Base-by-base conservation (phyloP, 2,797 vertebrate species). In the Poeciliopsis paucimaculata region DNA sequence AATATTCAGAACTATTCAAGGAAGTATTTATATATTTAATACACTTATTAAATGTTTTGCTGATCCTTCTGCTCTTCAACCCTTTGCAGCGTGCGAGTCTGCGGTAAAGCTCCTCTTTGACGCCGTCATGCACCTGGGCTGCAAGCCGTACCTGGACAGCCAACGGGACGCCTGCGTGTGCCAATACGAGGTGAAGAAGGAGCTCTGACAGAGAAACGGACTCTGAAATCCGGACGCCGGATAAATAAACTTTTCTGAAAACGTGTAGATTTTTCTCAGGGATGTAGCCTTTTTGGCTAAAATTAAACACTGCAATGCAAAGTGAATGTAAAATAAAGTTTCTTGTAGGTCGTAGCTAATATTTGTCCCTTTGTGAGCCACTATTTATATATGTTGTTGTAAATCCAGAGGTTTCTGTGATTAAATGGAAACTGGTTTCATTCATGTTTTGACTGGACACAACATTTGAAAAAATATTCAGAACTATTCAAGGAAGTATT, bases 131-230 rank as follows among this genome's bases (percentile, higher is more conserved):
- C 98, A 99, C 85, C 82, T 99, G 90, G 98, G 98, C 82, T 99
- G 98, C 87, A 99, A 99, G 73, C 98, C 98, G 0, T 99, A 98
- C 93, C 94, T 99, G 96, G 98, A 99, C 86, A 98, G 98, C 86
- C 98, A 99, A 89, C 95, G 97, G 77, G 96, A 96, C 0, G 96
- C 98, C 0, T 99, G 98, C 28, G 93, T 95, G 82, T 99, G 98
- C 90, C 96, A 2, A 8, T 97, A 97, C 0, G 96, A 99, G 90
- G 89, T 96, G 41, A 99, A 97, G 84, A 92, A 73, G 12, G 98
- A 99, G 51, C 96, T 99, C 80, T 99, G 91, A 98, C 53, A 43
- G 18, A 46, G 31, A 71, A 36, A 62, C 41, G 41, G 31, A 57
- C 74, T 77, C 70, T 74, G 12, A 45, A 73, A 73, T 39, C 7